These are phyloP conservation scores for Caenorhabditis doughertyi DNA, from an alignment of 2,888 invertebrate genomes.

Conservation along the genomic window DNA sequence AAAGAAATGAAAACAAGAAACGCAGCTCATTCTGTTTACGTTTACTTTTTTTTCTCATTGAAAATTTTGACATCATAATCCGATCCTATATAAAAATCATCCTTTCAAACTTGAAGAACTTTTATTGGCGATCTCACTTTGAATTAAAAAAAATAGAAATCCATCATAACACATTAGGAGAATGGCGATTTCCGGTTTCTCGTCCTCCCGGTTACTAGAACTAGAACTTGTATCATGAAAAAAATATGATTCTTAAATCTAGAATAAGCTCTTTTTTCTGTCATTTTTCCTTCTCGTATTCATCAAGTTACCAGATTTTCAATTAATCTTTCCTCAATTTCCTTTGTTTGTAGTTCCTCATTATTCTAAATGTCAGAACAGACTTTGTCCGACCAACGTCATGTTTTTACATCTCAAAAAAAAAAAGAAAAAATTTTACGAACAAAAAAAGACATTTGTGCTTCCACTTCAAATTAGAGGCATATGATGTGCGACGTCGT, in stretches of 20 bases:
- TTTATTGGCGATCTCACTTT: neutral
- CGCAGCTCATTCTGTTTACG: slow-evolving; percentile 9
- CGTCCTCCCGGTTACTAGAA: neutral
- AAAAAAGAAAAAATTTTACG: neutral
- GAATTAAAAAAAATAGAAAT: neutral
- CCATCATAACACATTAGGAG: slow-evolving; percentile 19
- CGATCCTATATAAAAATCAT: neutral
- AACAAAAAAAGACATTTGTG: neutral
- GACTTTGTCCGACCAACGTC: neutral
- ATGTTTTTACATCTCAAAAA: neutral
- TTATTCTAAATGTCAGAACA: neutral
- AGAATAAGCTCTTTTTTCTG: neutral
- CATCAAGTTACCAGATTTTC: neutral
- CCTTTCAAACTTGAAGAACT: neutral
- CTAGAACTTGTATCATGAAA: neutral
- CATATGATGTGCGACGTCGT: slow-evolving; percentile 24
- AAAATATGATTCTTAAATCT: neutral
- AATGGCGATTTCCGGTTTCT: slow-evolving; percentile 1
- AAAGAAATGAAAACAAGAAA: slow-evolving; percentile 11
- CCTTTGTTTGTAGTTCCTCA: neutral
- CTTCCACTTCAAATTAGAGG: slow-evolving; percentile 8
- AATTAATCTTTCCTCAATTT: neutral
- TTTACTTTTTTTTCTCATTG: neutral
- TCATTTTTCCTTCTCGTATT: neutral
- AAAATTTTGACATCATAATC: slow-evolving; percentile 17